Base-by-base conservation (phyloP, 2,797 vertebrate species). In the Thunnus albacares region DNA sequence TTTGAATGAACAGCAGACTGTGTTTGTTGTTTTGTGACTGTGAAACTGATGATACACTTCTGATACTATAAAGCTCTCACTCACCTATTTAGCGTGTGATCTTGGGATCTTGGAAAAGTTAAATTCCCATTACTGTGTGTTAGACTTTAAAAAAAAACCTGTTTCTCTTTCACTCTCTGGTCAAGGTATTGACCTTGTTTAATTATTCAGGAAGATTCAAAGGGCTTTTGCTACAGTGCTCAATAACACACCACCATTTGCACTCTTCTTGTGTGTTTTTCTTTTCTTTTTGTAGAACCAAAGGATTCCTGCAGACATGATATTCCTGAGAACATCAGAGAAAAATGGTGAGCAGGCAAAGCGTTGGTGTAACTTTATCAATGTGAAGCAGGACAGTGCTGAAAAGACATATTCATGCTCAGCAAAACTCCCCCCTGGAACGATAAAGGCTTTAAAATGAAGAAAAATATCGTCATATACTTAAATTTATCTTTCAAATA, bases 271-370 rank as follows among this genome's bases (percentile, higher is more conserved):
- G 2, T 22, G 15, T 45, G 10, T 60, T 64, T 4, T 84, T 18
- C 81, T 20, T 75, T 51, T 71, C 7, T 69, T 85, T 83, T 86
- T 88, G 70, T 84, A 99, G 98, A 98, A 99, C 93, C 98, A 99
- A 77, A 97, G 98, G 95, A 97, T 99, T 93, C 98, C 98, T 45
- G 98, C 98, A 77, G 98, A 99, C 91, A 98, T 99, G 98, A 96
- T 99, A 45, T 99, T 99, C 91, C 95, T 99, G 84, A 96, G 98
- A 91, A 99, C 98, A 0, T 97, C 98, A 0, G 98, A 99, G 92
- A 99, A 98, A 96, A 97, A 94, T 1, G 98, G 98, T 99, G 95
- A 92, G 95, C 87, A 84, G 57, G 14, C n/a, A 30, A 79, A 75
- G 24, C 12, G 57, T 0, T 22, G 14, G 22, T 59, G n/a, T 70